Evolutionary conservation across 92 coral and sea anemone species (phyloP).

Genomic region (Actinostola sp.): DNA sequence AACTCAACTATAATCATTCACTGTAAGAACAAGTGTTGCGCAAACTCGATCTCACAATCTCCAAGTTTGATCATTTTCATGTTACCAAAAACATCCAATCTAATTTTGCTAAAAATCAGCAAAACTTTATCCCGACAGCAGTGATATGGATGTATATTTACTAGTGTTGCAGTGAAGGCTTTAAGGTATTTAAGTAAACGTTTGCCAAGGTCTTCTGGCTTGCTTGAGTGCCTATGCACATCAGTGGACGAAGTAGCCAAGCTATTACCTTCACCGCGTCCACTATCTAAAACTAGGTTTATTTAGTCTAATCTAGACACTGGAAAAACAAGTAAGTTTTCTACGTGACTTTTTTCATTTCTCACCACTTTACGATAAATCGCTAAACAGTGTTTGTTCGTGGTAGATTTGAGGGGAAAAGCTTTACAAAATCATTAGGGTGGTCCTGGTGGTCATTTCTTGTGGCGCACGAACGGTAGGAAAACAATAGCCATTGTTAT

Average conservation of each 20-base stretch:
- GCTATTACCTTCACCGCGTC: constrained; percentile 5
- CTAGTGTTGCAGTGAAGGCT: not conserved
- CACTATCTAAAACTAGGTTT: constrained; percentile 3
- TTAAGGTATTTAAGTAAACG: not conserved
- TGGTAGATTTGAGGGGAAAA: not conserved
- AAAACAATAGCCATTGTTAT: constrained; percentile 49
- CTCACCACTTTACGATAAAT: not conserved
- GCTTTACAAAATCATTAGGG: constrained; percentile 32
- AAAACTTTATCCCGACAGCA: not conserved
- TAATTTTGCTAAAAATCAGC: too few relatives aligned
- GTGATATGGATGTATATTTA: not conserved
- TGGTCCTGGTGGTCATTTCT: constrained; percentile 44
- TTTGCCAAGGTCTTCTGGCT: constrained; percentile 3
- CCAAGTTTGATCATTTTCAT: not conserved
- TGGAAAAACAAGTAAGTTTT: constrained; percentile 5
- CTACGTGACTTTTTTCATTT: not conserved
- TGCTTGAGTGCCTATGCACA: constrained; percentile 27
- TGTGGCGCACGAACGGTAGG: constrained; percentile 28
- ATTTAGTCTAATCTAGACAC: constrained; percentile 22
- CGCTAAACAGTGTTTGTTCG: not conserved
- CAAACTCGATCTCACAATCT: not conserved
- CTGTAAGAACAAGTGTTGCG: not conserved
- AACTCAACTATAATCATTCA: not conserved
- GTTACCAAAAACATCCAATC: not conserved
- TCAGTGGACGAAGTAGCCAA: constrained; percentile 25